Evolutionary conservation across 2,888 invertebrate genomes (phyloP), one percentile per base, ranked within the genome.

Genomic region (Beris morrisii): DNA sequence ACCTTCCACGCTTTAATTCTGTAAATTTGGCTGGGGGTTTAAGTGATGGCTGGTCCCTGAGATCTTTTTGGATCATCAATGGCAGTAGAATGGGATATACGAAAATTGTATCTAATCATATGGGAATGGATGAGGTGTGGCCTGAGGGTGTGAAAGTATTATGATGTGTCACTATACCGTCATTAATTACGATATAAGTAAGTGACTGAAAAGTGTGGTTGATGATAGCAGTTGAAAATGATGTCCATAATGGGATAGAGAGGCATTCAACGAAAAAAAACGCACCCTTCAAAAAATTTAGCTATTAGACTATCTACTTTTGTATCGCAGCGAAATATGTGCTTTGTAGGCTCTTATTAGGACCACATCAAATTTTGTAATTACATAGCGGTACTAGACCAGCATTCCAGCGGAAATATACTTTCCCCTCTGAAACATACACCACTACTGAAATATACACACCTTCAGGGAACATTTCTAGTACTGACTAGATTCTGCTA

Each of bases 91-190:
- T 22, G 22, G 22, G 28, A 43, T 38, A 22, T 6, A 11, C 31
- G 38, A 50, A 61, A 61, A 50, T 13, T 48, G 52, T 61, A 5
- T 61, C 48, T 50, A 32, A 32, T 5, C 61, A 38, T 38, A 52
- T 52, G 32, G 31, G 32, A 61, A 52, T 61, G n/a, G 38, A 15
- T 52, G 61, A 61, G 61, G 61, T 61, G 61, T 52, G 52, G 61
- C 38, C 50, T 38, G 61, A 61, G 61, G 61, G 61, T 61, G 61
- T 61, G 61, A 61, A 59, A 61, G 50, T 61, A 52, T 32, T 52
- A 22, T 61, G 61, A 52, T 61, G 61, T 43, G 61, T 61, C 61
- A 61, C 28, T 5, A 22, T 50, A 61, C 38, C 32, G 38, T 52
- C 61, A 61, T 61, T 61, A 61, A 61, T 61, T 50, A 61, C 38